These are phyloP conservation scores for Phycodurus eques DNA, from an alignment of 2,113 vertebrate species.

Conservation along the genomic window DNA sequence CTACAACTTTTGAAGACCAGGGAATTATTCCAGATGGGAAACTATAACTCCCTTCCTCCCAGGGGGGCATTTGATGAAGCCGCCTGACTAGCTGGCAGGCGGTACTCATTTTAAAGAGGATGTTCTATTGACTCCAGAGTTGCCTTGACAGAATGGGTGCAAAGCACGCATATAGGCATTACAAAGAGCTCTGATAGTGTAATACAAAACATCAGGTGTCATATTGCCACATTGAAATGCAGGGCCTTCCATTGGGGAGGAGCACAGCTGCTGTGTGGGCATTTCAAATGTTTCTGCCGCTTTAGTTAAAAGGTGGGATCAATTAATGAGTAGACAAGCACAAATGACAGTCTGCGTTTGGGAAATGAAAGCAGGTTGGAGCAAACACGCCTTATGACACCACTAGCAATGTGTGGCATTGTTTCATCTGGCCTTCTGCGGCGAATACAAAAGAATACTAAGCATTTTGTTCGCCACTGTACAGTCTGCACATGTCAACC, in stretches of 20 bases:
- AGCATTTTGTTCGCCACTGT: slow-evolving; percentile 50
- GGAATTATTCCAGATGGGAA: slow-evolving; percentile 45
- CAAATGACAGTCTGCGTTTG: slow-evolving; percentile 48
- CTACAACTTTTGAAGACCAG: slow-evolving; percentile 45
- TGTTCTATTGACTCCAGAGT: slow-evolving; percentile 60
- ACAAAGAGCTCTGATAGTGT: slow-evolving; percentile 44
- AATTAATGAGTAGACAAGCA: slow-evolving; percentile 44
- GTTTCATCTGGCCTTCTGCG: slow-evolving; percentile 38
- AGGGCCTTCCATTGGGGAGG: slow-evolving; percentile 52
- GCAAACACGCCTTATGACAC: slow-evolving; percentile 41
- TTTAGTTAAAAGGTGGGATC: slow-evolving; percentile 33
- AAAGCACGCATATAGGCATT: slow-evolving; percentile 48
- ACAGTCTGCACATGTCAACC: slow-evolving; percentile 33
- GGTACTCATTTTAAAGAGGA: slow-evolving; percentile 57
- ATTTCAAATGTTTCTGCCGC: slow-evolving; percentile 23
- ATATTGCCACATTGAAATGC: slow-evolving; percentile 32
- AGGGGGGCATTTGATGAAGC: slow-evolving; percentile 36
- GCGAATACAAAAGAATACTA: slow-evolving; percentile 36
- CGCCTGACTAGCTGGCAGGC: slow-evolving; percentile 53
- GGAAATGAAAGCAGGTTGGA: slow-evolving; percentile 51
- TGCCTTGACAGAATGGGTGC: slow-evolving; percentile 61
- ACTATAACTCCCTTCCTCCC: slow-evolving; percentile 31
- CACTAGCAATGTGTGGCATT: slow-evolving; percentile 30
- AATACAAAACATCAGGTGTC: slow-evolving; percentile 50
- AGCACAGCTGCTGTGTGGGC: slow-evolving; percentile 36